A percentile compares a stretch with the other conserved stretches of the same genome.
phyloP scores from a whole-genome alignment of 2,113 vertebrate genomes.

The Strix aluco region DNA sequence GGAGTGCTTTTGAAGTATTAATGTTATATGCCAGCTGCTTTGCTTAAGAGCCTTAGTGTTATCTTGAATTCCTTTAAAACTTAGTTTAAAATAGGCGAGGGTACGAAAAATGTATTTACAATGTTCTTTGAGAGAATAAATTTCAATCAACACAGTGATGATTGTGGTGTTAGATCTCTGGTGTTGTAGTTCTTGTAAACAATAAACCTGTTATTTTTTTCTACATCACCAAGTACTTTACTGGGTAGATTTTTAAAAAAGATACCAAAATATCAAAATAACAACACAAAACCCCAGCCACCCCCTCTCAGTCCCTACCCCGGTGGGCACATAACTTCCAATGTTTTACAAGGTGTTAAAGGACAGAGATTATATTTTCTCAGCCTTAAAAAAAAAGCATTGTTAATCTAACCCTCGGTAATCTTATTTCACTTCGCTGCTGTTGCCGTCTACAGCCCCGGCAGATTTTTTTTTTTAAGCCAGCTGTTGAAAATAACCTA shows the following conservation, averaged over 20 bases:
- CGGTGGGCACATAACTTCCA: background rate
- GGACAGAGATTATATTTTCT: slow-evolving; percentile 36
- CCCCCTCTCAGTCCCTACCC: background rate
- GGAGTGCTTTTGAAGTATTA: background rate
- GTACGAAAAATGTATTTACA: background rate
- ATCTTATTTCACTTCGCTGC: background rate
- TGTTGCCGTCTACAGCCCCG: slow-evolving; percentile 32
- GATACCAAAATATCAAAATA: background rate
- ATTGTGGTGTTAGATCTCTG: background rate
- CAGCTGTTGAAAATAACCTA: slow-evolving; percentile 80
- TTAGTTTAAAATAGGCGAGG: background rate
- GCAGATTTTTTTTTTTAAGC: slow-evolving; percentile 57
- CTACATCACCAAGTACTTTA: background rate
- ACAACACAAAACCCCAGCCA: background rate
- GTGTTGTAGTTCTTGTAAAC: background rate
- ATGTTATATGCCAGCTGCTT: background rate
- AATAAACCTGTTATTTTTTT: background rate
- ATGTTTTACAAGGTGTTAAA: slow-evolving; percentile 8
- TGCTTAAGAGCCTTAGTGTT: background rate
- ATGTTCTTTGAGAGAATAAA: background rate
- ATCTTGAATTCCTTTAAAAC: background rate
- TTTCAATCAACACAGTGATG: background rate
- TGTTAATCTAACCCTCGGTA: slow-evolving; percentile 47
- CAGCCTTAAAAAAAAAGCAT: slow-evolving; percentile 8
- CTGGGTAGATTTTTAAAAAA: background rate